Percentiles rank a stretch among this genome's conserved stretches.
These are phyloP conservation scores for Disparrhopalites patrizii DNA, from an alignment of 2,888 invertebrate species.

Conservation along the genomic window DNA sequence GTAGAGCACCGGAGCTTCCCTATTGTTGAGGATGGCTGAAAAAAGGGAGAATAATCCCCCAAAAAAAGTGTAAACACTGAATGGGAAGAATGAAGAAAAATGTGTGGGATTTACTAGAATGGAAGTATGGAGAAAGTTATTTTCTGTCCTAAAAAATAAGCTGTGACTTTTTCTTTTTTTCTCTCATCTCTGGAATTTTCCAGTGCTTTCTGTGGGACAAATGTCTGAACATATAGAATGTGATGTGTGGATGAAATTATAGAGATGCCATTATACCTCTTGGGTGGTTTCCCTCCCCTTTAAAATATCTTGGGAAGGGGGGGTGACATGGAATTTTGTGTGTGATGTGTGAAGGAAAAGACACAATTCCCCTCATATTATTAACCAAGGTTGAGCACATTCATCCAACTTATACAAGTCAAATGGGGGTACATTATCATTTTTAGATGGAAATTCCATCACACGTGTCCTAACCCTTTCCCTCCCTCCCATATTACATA, in stretches of 20 bases:
- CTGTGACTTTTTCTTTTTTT: background rate
- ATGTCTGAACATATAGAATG: too few relatives aligned
- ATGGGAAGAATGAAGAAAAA: background rate
- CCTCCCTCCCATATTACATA: too few relatives aligned
- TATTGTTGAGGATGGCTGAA: background rate
- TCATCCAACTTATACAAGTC: too few relatives aligned
- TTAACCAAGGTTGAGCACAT: too few relatives aligned
- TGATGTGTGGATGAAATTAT: background rate
- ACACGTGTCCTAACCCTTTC: too few relatives aligned
- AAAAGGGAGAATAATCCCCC: background rate
- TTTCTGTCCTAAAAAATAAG: too few relatives aligned
- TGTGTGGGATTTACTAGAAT: background rate
- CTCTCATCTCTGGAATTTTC: background rate
- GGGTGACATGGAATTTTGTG: background rate
- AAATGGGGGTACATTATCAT: too few relatives aligned
- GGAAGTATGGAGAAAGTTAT: too few relatives aligned
- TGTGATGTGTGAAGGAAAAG: conserved; percentile 1
- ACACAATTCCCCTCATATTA: too few relatives aligned
- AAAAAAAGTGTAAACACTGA: background rate
- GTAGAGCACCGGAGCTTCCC: background rate
- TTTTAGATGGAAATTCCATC: too few relatives aligned
- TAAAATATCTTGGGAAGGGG: background rate
- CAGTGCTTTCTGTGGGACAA: background rate
- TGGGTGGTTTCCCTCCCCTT: background rate
- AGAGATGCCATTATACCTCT: background rate